Percentiles rank a stretch among this genome's conserved stretches.
phyloP scores from a whole-genome alignment of 2,797 vertebrate genomes.

The Aphelocoma californica region DNA sequence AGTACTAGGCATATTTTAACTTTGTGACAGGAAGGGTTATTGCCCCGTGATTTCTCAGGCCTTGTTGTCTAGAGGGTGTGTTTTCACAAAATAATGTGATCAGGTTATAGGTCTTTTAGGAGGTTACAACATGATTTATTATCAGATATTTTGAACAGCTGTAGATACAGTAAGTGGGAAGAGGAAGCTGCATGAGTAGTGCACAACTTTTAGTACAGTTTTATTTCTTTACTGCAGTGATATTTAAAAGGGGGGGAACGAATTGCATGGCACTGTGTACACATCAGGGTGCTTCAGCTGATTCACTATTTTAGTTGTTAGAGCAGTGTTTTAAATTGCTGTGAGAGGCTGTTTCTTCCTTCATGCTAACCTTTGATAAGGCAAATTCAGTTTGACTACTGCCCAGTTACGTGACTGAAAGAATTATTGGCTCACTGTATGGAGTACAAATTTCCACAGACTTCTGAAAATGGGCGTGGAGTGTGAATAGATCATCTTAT shows the following conservation, averaged over 20 bases:
- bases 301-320: background rate
- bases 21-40: background rate
- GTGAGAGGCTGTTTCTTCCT: constrained; percentile 8
- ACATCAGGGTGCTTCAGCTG: background rate
- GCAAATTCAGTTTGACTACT: constrained; percentile 12
- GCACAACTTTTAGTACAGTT: background rate
- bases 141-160: background rate
- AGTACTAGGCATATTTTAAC: background rate
- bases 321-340: background rate
- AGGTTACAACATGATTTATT: background rate
- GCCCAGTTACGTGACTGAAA: background rate
- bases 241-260: background rate
- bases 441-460: background rate
- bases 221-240: background rate
- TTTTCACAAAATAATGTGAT: background rate
- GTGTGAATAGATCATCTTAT: background rate
- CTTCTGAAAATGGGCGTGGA: background rate
- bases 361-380: background rate
- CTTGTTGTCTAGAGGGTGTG: background rate
- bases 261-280: background rate
- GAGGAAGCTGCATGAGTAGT: background rate
- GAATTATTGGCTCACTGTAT: background rate
- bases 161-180: background rate
- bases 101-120: background rate
- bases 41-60: background rate